These are phyloP conservation scores for Dipodomys stephensi DNA, from an alignment of 2,113 vertebrate genomes.

Conservation along the genomic window DNA sequence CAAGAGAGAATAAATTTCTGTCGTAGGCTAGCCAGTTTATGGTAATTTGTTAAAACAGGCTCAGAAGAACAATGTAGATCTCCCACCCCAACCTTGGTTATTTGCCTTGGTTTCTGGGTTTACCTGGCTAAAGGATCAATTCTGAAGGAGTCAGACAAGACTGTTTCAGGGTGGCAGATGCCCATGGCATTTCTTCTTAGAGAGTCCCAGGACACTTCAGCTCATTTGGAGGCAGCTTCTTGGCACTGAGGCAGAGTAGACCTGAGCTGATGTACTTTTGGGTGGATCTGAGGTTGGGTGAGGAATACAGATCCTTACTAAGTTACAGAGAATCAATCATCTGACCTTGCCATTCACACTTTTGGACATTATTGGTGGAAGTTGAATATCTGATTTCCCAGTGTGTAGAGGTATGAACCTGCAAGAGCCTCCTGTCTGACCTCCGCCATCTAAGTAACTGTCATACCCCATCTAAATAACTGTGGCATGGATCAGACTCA, in stretches of 20 bases:
- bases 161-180: background rate
- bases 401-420: background rate
- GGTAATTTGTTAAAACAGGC: background rate
- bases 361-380: background rate
- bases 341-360: background rate
- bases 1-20: background rate
- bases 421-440: too few relatives aligned
- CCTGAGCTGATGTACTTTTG: too few relatives aligned
- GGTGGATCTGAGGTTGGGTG: background rate
- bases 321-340: background rate
- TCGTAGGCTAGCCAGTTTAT: background rate
- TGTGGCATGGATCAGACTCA: background rate
- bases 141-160: background rate
- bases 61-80: background rate
- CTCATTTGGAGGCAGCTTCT: background rate
- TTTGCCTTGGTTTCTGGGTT: background rate
- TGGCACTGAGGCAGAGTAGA: background rate
- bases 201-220: background rate
- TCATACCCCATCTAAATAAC: background rate
- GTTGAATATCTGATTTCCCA: background rate
- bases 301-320: background rate
- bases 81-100: background rate
- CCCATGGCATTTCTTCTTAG: background rate
- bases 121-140: background rate
- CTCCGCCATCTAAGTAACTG: too few relatives aligned